Base-by-base conservation (phyloP, 2,888 invertebrate genomes). In the Ischnus inquisitorius region DNA sequence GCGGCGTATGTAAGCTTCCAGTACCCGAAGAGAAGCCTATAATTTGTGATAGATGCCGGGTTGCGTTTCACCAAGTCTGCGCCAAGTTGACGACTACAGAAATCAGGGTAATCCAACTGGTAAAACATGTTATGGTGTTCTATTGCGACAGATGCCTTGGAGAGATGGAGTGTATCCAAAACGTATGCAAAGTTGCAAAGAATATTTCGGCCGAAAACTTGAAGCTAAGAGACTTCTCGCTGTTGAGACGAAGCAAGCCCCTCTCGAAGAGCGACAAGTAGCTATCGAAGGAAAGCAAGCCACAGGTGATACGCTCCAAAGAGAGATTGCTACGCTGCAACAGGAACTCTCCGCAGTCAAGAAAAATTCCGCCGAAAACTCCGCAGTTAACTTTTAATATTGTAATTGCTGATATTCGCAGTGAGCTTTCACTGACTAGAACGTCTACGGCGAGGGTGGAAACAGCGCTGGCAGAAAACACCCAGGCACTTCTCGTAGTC, bases 341-440 rank as follows among this genome's bases (percentile, higher is more conserved):
- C 16, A 57, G 22, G 57, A 57, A 1, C 5, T 57, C 0, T 16
- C 57, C 22, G 25, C 25, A 3, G 57, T 57, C 3, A 57, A 57
- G 19, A 22, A 57, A 57, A 57, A 57, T 5, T 57, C n/a, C n/a
- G n/a, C n/a, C n/a, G n/a, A n/a, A 57, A 19, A 57, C 57, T 3
- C 57, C 57, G 22, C 22, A 19, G 1, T 3, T 8, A 57, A 19
- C 22, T 1, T 19, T 57, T 10, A 57, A 57, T 4, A 19, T 5
- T 57, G 25, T 57, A 5, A 10, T 57, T 22, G 16, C 22, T 19
- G 57, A 57, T 10, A 16, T 57, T 2, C 57, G 57, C 22, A 6
- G 19, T 1, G 57, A 57, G 1, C 16, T 57, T 22, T 22, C 22
- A 22, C 22, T 22, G 22, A 0, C 57, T 6, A 2, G 10, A 57